phyloP scores from a whole-genome alignment of 2,888 invertebrate species.

The Dicroscelio sp. region DNA sequence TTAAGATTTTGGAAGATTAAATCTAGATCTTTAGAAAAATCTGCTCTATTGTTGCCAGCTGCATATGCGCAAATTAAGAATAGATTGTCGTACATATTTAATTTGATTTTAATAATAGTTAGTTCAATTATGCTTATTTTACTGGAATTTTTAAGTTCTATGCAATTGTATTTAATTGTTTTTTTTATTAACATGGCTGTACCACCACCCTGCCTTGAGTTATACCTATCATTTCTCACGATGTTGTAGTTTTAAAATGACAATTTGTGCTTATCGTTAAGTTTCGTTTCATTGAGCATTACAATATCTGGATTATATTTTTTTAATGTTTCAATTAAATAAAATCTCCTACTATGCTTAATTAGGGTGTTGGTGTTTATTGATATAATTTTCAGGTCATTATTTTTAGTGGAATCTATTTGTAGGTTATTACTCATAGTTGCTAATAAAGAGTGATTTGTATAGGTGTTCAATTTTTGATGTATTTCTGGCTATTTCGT shows the following conservation, averaged over 20 bases:
- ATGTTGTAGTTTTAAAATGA: neutral
- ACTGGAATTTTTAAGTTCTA: neutral
- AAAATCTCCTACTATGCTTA: no score
- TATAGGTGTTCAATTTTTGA: no score
- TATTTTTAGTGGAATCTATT: no score
- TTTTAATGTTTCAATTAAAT: no score
- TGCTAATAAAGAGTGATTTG: no score
- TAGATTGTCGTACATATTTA: neutral
- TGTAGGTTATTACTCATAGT: no score
- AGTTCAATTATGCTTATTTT: neutral
- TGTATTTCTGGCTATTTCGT: no score
- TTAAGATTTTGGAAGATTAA: neutral
- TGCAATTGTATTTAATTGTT: neutral
- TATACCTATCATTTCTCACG: neutral
- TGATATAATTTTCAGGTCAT: no score
- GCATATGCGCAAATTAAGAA: neutral
- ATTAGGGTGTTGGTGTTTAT: no score
- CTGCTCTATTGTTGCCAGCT: neutral
- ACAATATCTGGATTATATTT: no score
- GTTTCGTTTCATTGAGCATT: conserved; percentile 8
- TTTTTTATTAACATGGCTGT: conserved; percentile 15
- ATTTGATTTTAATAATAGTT: neutral
- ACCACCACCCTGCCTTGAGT: neutral
- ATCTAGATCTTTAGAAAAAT: neutral
- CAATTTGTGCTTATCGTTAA: neutral